A percentile compares a stretch with the other conserved stretches of the same genome.
phyloP scores from a whole-genome alignment of 2,113 vertebrate genomes.

The Perccottus glenii region DNA sequence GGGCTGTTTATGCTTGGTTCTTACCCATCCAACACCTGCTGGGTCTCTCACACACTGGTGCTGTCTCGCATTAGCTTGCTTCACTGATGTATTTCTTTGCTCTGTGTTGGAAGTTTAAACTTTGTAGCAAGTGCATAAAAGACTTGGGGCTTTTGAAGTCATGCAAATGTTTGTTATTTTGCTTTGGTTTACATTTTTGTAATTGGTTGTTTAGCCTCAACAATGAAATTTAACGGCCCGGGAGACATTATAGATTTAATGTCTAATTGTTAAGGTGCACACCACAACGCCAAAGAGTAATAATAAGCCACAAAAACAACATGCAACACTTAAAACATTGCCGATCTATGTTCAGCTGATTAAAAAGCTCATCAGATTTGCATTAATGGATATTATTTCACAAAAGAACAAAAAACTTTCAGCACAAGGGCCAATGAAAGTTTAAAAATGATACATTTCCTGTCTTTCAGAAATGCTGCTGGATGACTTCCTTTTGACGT shows the following conservation, averaged over 20 bases:
- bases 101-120: constrained; percentile 10
- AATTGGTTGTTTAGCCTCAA: not conserved
- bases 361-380: too few relatives aligned
- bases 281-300: too few relatives aligned
- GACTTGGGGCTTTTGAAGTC: not conserved
- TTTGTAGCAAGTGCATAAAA: not conserved
- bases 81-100: constrained; percentile 11
- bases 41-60: constrained; percentile 19
- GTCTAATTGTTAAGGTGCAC: too few relatives aligned
- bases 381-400: not conserved
- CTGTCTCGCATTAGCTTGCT: constrained; percentile 9
- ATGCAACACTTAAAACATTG: too few relatives aligned
- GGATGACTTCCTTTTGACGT: constrained; percentile 95
- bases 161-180: not conserved
- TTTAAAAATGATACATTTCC: constrained; percentile 35
- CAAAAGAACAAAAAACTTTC: not conserved
- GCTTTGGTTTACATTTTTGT: too few relatives aligned
- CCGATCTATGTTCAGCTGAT: too few relatives aligned
- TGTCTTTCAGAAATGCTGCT: constrained; percentile 90
- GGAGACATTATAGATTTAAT: too few relatives aligned
- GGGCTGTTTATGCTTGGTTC: constrained; percentile 56
- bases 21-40: constrained; percentile 62
- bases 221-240: too few relatives aligned
- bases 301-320: too few relatives aligned
- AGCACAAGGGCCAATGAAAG: not conserved